Conservation (phyloP, 2,888 invertebrate genomes). For the Drepana falcataria region DNA sequence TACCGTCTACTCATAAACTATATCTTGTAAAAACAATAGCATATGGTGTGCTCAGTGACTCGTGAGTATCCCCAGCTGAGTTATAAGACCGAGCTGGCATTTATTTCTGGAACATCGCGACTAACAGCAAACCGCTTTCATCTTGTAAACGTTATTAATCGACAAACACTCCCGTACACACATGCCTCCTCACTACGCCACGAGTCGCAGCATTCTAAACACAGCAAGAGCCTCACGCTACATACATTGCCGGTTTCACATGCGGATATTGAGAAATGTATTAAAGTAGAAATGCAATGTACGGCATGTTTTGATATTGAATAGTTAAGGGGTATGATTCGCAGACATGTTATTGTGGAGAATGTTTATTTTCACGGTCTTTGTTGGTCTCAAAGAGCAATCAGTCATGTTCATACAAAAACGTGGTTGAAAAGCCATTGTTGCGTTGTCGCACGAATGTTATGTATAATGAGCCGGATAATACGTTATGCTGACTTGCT, state of each 20-base stretch:
- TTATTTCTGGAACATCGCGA: conserved; percentile 73
- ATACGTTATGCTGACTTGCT: conserved; percentile 44
- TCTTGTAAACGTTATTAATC: conserved; percentile 77
- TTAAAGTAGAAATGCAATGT: conserved; percentile 19
- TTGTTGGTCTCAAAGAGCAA: conserved; percentile 62
- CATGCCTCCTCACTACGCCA: conserved; percentile 35
- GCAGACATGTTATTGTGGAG: conserved; percentile 40
- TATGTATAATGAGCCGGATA: conserved; percentile 40
- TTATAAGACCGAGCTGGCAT: conserved; percentile 64
- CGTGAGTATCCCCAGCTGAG: conserved; percentile 66
- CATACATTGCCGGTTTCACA: conserved; percentile 26
- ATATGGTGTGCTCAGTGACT: conserved; percentile 35
- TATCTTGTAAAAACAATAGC: conserved; percentile 9
- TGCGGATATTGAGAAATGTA: not conserved
- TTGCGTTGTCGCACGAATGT: conserved; percentile 40
- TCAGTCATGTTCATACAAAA: conserved; percentile 71
- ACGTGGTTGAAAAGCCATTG: conserved; percentile 59
- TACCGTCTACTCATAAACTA: not conserved
- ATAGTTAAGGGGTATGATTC: conserved; percentile 6
- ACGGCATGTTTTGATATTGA: conserved; percentile 4
- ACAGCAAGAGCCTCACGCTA: conserved; percentile 10
- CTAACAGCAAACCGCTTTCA: conserved; percentile 71
- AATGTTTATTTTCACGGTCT: conserved; percentile 62
- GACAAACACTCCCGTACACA: conserved; percentile 65
- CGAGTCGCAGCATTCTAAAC: conserved; percentile 7